Percentiles rank a stretch among this genome's conserved stretches.
phyloP scores from a whole-genome alignment of 2,888 invertebrate species.

The Agrotis exclamationis region DNA sequence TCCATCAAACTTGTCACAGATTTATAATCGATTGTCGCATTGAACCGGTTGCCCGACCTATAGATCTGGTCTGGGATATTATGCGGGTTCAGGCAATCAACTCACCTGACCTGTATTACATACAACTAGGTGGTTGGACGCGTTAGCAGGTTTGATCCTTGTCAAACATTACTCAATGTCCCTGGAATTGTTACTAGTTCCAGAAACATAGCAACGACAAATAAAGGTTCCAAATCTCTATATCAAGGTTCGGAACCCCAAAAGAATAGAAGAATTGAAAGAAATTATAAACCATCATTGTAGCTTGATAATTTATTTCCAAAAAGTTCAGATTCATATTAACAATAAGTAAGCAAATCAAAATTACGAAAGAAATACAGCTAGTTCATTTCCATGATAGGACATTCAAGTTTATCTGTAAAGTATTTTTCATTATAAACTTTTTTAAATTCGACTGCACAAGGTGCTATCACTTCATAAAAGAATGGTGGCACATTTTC shows the following conservation, averaged over 20 bases:
- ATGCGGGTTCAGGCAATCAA: constrained; percentile 84
- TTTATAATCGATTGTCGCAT: constrained; percentile 85
- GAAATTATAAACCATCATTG: background rate
- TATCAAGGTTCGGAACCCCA: too few relatives aligned
- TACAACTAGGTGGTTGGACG: constrained; percentile 80
- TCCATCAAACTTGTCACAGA: constrained; percentile 72
- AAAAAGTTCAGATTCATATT: background rate
- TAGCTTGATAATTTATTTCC: constrained; percentile 5
- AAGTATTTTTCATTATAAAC: constrained; percentile 74
- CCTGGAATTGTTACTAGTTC: constrained; percentile 58
- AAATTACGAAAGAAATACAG: background rate
- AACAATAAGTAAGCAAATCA: constrained; percentile 2
- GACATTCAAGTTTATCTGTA: constrained; percentile 53
- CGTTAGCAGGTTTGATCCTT: constrained; percentile 84
- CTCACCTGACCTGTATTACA: constrained; percentile 84
- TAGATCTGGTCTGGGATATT: constrained; percentile 81
- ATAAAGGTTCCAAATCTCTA: too few relatives aligned
- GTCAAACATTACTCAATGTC: constrained; percentile 67
- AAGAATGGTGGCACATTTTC: constrained; percentile 78
- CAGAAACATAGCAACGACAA: background rate
- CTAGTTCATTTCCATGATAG: background rate
- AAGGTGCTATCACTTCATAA: constrained; percentile 83
- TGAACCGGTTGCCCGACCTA: constrained; percentile 78
- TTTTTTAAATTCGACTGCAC: constrained; percentile 73
- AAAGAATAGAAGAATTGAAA: background rate